phyloP scores from a whole-genome alignment of 2,797 vertebrate species.

The Fratercula arctica region DNA sequence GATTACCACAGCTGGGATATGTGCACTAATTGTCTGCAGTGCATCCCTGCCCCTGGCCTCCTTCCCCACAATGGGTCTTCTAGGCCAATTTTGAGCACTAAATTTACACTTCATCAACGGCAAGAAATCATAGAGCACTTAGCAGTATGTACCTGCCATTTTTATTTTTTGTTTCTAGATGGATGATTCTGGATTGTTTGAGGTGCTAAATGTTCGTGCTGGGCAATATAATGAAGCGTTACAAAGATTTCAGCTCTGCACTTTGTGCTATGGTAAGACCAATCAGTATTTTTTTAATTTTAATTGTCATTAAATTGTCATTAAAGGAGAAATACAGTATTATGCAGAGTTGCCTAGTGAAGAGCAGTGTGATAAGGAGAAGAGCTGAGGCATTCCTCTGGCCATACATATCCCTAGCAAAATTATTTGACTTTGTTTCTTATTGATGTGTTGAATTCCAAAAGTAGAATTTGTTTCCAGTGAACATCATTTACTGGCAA shows the following conservation, averaged over 20 bases:
- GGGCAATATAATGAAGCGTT: neutral
- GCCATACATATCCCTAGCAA: neutral
- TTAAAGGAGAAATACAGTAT: neutral
- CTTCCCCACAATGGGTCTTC: neutral
- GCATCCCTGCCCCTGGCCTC: neutral
- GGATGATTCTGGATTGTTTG: neutral
- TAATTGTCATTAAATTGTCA: neutral
- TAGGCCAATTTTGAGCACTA: neutral
- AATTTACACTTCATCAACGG: neutral
- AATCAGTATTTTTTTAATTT: neutral
- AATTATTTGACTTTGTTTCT: neutral
- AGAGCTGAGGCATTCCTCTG: neutral
- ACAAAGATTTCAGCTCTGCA: neutral
- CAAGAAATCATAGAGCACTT: neutral
- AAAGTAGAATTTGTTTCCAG: neutral
- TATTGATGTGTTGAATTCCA: neutral
- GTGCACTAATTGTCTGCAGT: neutral
- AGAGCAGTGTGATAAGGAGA: neutral
- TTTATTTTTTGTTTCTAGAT: neutral
- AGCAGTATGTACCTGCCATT: neutral
- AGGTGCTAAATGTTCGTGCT: neutral
- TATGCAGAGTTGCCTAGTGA: neutral
- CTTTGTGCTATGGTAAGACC: conserved; percentile 12
- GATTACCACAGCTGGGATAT: neutral
- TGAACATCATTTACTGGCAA: neutral